Evolutionary conservation across 2,113 vertebrate species (phyloP).

Genomic region (Caracal caracal): DNA sequence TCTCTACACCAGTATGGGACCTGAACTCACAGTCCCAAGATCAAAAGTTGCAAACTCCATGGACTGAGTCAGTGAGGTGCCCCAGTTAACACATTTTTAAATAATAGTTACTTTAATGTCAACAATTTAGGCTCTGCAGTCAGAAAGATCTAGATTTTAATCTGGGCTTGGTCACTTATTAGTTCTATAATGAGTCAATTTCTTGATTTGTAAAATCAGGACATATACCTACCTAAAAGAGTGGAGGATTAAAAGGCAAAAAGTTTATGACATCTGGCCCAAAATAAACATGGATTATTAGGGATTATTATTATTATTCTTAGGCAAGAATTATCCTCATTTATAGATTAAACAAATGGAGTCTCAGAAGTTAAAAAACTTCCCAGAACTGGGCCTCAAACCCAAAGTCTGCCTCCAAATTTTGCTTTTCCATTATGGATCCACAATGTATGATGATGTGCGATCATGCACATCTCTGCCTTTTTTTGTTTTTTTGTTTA

Average conservation of each 20-base stretch:
- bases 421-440: background rate
- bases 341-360: background rate
- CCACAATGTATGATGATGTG: background rate
- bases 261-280: background rate
- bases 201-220: slow-evolving; percentile 9
- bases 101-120: background rate
- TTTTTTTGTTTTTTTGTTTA: background rate
- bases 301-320: background rate
- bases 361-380: background rate
- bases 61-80: background rate
- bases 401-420: background rate
- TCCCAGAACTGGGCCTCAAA: background rate
- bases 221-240: background rate
- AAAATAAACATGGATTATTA: slow-evolving; percentile 24
- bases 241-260: background rate
- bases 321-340: background rate
- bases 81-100: background rate
- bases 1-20: background rate
- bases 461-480: background rate
- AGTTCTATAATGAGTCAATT: slow-evolving; percentile 4
- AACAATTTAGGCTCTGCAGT: background rate
- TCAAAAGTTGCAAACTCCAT: background rate
- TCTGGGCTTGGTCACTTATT: background rate
- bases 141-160: slow-evolving; percentile 46
- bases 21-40: background rate